phyloP scores from a whole-genome alignment of 2,888 invertebrate species.

The Tenthredo notha region DNA sequence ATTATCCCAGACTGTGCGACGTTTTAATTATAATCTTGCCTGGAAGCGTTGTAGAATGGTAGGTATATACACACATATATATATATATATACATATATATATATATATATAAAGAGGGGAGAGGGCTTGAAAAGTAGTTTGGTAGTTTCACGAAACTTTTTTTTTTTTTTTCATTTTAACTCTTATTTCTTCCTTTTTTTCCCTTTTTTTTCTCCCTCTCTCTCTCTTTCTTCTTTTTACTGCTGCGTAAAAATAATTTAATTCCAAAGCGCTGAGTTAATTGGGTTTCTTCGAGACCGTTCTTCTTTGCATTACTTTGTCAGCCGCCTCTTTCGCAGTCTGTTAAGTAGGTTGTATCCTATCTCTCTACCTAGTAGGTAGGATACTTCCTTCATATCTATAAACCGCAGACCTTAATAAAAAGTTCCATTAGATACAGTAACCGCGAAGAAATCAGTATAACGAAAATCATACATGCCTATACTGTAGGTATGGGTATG shows the following conservation, averaged over 20 bases:
- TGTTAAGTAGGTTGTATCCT: constrained; percentile 8
- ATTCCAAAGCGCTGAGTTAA: constrained; percentile 69
- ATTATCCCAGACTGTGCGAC: constrained; percentile 74
- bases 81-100: no score
- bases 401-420: background rate
- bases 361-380: background rate
- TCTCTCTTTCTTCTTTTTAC: constrained; percentile 24
- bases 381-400: background rate
- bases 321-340: constrained; percentile 34
- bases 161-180: background rate
- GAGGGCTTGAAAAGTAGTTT: constrained; percentile 74
- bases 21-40: constrained; percentile 77
- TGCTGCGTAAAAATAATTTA: constrained; percentile 67
- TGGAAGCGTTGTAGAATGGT: constrained; percentile 12
- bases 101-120: constrained; percentile 59
- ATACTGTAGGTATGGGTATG: background rate
- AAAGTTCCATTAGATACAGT: background rate
- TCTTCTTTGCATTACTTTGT: constrained; percentile 31
- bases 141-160: constrained; percentile 69
- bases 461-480: background rate
- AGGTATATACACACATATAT: background rate
- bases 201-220: constrained; percentile 55
- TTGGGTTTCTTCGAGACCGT: constrained; percentile 63
- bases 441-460: background rate
- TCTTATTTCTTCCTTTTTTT: constrained; percentile 15